Percentiles rank a stretch among this genome's conserved stretches.
Conservation (phyloP, 2,113 vertebrate species). For the Cephalopterus ornatus region DNA sequence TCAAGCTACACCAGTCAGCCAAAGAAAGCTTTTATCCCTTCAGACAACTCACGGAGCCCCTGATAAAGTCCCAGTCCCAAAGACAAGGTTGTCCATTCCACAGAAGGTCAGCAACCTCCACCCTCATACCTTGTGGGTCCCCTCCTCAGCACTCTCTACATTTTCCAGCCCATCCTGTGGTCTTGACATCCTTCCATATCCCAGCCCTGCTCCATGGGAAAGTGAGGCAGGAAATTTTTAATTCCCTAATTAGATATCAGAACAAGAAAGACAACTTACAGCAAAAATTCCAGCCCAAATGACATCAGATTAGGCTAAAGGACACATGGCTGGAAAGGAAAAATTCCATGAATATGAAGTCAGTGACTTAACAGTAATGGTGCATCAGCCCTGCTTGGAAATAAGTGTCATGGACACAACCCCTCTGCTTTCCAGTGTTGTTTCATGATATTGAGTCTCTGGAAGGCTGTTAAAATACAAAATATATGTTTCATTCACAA, state of each 20-base stretch:
- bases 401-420: neutral
- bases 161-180: rapidly evolving
- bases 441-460: rapidly evolving
- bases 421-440: neutral
- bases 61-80: neutral
- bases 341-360: neutral
- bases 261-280: neutral
- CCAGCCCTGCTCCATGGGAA: neutral
- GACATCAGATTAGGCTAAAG: neutral
- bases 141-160: rapidly evolving
- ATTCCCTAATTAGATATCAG: neutral
- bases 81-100: neutral
- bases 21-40: neutral
- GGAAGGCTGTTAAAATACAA: neutral
- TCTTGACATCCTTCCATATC: too few species aligned
- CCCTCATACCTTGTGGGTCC: neutral
- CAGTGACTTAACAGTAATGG: rapidly evolving
- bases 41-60: rapidly evolving
- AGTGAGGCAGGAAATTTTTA: neutral
- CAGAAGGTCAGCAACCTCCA: neutral
- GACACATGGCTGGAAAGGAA: neutral
- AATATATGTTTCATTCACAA: neutral
- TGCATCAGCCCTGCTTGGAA: neutral
- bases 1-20: neutral
- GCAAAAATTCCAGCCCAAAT: neutral